These are phyloP conservation scores for Tupaia tana DNA, from an alignment of 2,113 vertebrate species.

Conservation along the genomic window DNA sequence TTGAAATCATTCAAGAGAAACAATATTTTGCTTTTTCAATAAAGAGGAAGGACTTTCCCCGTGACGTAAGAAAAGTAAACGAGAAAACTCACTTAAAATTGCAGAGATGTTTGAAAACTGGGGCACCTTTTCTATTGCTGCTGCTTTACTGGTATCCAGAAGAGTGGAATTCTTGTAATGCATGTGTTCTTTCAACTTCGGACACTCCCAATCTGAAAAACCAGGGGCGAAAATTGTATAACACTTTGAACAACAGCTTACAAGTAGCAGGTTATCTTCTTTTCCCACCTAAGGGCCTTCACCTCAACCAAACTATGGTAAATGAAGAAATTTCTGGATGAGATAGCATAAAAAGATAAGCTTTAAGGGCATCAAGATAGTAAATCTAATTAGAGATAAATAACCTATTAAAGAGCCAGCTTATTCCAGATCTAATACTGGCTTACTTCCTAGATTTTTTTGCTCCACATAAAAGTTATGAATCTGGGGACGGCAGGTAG, in stretches of 20 bases:
- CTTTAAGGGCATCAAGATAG: neutral
- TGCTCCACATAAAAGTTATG: neutral
- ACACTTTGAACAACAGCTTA: neutral
- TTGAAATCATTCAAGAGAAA: constrained; percentile 38
- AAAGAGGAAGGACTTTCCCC: neutral
- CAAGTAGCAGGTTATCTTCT: neutral
- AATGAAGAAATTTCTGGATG: neutral
- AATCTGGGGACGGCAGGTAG: too few species aligned
- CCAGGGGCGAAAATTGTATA: neutral
- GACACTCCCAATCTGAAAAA: constrained; percentile 70
- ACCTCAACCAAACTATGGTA: neutral
- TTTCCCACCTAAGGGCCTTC: neutral
- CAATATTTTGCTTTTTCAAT: neutral
- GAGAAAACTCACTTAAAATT: constrained; percentile 88
- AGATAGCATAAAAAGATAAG: constrained; percentile 16
- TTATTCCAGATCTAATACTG: neutral
- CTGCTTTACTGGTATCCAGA: constrained; percentile 90
- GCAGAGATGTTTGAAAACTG: constrained; percentile 89
- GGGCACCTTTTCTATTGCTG: constrained; percentile 84
- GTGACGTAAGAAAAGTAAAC: neutral
- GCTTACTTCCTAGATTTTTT: neutral
- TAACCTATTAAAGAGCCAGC: neutral
- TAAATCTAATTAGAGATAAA: neutral
- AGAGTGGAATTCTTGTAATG: constrained; percentile 93
- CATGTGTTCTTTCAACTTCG: constrained; percentile 34